Evolutionary conservation across 2,113 vertebrate species (phyloP), one percentile per base, ranked within the genome.

Genomic region (Eptatretus burgeri): DNA sequence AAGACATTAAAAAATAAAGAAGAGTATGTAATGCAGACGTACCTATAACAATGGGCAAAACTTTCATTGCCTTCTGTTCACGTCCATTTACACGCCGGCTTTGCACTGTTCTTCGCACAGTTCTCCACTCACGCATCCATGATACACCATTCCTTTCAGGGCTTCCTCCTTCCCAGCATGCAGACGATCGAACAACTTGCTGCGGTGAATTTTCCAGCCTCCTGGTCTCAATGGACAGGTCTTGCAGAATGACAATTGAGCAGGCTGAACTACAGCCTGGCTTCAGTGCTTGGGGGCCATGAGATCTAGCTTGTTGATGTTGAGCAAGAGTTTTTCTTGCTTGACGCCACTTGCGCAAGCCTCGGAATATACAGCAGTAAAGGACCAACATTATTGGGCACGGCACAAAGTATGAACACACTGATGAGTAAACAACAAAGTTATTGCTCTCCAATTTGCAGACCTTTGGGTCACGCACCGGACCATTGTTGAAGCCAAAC

Each of bases 361-460:
- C 76, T 4, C 72, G 71, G 65, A 78, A 77, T 70, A 78, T 78
- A 71, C 76, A 75, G 64, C 78, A 78, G 67, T 78, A 77, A 11
- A 78, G 70, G 64, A 76, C 66, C 51, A 78, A 74, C 77, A 78
- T 78, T 62, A 77, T 65, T 1, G 77, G 77, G 51, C 77, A 78
- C 9, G 77, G 77, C 64, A 78, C 74, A 14, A 78, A 78, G 72
- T 78, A 78, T 52, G 77, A 78, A 71, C 77, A 78, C 18, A 78
- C 8, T 1, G 76, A 78, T 1, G 77, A 78, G 69, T 78, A 78
- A 51, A 78, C 74, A 65, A 78, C 75, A 10, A 78, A 78, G 10
- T 63, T 72, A n/a, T 76, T 72, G 2, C 77, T 68, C 69, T 78
- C 77, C 68, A 78, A 72, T 65, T 75, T 75, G 65, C 77, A 78